These are phyloP conservation scores for Opisthograptis luteolata DNA, from an alignment of 2,888 invertebrate genomes.

Conservation along the genomic window DNA sequence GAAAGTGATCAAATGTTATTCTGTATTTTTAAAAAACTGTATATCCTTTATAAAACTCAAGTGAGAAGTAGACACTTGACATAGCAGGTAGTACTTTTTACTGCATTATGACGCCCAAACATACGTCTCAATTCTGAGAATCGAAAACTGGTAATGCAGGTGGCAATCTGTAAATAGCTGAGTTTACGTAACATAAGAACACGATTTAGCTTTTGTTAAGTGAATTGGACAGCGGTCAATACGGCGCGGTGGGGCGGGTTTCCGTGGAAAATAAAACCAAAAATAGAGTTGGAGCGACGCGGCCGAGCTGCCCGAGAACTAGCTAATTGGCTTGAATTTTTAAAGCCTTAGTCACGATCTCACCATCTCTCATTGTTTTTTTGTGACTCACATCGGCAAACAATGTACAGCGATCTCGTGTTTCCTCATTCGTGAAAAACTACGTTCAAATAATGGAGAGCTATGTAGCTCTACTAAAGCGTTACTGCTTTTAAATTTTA, in stretches of 20 bases:
- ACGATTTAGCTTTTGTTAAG: slow-evolving; percentile 38
- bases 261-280: slow-evolving; percentile 48
- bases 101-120: slow-evolving; percentile 30
- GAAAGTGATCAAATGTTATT: too few relatives aligned
- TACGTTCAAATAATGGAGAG: slow-evolving; percentile 34
- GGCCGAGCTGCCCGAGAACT: slow-evolving; percentile 44
- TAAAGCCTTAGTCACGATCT: slow-evolving; percentile 74
- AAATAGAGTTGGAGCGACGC: slow-evolving; percentile 42
- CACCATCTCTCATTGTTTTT: slow-evolving; percentile 58
- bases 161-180: slow-evolving; percentile 37
- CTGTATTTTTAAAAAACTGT: too few relatives aligned
- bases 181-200: slow-evolving; percentile 43
- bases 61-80: slow-evolving; percentile 26
- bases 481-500: slow-evolving; percentile 10
- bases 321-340: slow-evolving; percentile 76
- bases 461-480: slow-evolving; percentile 30
- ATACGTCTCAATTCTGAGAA: slow-evolving; percentile 35
- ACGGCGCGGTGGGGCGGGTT: slow-evolving; percentile 29
- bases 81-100: slow-evolving; percentile 37
- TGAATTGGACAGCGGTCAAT: slow-evolving; percentile 34
- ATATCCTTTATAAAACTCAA: slow-evolving; percentile 1
- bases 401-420: slow-evolving; percentile 50
- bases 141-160: slow-evolving; percentile 36
- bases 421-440: slow-evolving; percentile 58
- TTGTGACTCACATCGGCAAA: slow-evolving; percentile 69